Evolutionary conservation across 2,888 invertebrate genomes (phyloP).

Genomic region (Xylota sylvarum): DNA sequence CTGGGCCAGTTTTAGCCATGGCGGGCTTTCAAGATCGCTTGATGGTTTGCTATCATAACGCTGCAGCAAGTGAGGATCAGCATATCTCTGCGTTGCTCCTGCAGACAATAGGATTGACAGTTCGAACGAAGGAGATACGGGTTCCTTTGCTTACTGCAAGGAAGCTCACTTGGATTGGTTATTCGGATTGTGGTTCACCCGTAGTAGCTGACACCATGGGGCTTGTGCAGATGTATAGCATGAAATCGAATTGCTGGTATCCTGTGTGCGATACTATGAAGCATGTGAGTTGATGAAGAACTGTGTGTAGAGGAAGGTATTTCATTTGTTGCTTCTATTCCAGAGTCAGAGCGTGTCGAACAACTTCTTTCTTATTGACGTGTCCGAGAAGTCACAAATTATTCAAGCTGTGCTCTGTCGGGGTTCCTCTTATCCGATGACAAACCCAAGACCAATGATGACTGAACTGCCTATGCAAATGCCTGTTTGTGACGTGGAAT

Average conservation of each 20-base stretch:
- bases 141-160: conserved; percentile 89
- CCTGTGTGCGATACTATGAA: conserved; percentile 91
- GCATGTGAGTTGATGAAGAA: conserved; percentile 86
- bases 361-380: conserved; percentile 91
- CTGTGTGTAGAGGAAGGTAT: not conserved
- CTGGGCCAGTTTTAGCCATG: conserved; percentile 90
- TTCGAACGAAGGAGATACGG: conserved; percentile 86
- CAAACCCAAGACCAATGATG: conserved; percentile 93
- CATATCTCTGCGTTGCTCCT: conserved; percentile 86
- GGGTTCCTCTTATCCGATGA: conserved; percentile 94
- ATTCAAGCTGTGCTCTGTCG: conserved; percentile 94
- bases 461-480: conserved; percentile 91
- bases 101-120: conserved; percentile 85
- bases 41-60: conserved; percentile 89
- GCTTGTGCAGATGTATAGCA: conserved; percentile 89
- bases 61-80: conserved; percentile 86
- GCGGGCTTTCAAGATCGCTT: conserved; percentile 88
- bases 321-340: conserved; percentile 35
- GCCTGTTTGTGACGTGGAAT: conserved; percentile 91
- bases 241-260: conserved; percentile 91
- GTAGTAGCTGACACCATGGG: conserved; percentile 92
- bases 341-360: conserved; percentile 89
- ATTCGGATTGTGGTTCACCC: conserved; percentile 93
- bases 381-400: conserved; percentile 91
- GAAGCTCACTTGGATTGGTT: conserved; percentile 91